phyloP scores from a whole-genome alignment of 2,113 vertebrate species.

The Alethe castanea region DNA sequence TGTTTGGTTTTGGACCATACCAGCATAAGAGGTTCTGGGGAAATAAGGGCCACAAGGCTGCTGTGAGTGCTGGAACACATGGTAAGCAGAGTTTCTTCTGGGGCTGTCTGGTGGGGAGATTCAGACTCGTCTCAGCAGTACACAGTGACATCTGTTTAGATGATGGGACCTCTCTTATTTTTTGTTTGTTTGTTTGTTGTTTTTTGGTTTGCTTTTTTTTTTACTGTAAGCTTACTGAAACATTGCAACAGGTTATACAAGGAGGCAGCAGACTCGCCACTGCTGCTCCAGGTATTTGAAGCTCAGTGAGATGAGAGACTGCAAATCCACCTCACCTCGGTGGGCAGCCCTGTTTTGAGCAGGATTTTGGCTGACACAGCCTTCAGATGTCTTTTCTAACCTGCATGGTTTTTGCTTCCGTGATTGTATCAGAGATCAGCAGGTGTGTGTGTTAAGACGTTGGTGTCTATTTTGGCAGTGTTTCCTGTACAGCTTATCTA shows the following conservation, averaged over 20 bases:
- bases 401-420: not conserved
- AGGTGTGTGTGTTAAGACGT: not conserved
- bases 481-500: not conserved
- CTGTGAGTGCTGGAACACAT: fast-evolving
- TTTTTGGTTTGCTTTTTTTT: not conserved
- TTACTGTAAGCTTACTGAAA: fast-evolving
- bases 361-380: not conserved
- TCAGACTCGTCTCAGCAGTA: not conserved
- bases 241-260: not conserved
- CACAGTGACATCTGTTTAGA: not conserved
- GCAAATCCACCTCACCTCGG: not conserved
- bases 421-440: not conserved
- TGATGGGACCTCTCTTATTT: not conserved
- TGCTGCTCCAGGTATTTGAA: not conserved
- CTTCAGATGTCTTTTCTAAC: not conserved
- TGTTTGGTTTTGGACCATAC: not conserved
- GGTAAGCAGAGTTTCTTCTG: not conserved
- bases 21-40: fast-evolving
- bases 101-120: not conserved
- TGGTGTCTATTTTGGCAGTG: not conserved
- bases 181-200: fast-evolving
- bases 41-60: not conserved
- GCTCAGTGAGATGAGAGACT: not conserved
- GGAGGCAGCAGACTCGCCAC: not conserved
- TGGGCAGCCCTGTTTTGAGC: not conserved